A percentile compares a stretch with the other conserved stretches of the same genome.
Evolutionary conservation across 1,140 invertebrate species (phyloP).

Genomic region (Vanessa tameamea): DNA sequence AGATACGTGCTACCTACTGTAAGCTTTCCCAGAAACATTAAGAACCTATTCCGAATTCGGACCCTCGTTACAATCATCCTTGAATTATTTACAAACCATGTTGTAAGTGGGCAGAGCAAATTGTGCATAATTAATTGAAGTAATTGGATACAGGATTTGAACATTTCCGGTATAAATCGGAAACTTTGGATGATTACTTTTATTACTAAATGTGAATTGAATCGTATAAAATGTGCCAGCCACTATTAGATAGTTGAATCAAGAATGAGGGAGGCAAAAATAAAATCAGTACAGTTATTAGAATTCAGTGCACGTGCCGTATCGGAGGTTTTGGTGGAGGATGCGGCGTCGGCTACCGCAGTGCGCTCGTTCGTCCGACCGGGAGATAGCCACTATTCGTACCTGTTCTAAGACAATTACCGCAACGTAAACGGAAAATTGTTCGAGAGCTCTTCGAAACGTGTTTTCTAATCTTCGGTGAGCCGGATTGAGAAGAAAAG

Average conservation of each 20-base stretch:
- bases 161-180: constrained; percentile 21
- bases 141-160: constrained; percentile 21
- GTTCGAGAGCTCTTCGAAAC: constrained; percentile 67
- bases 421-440: constrained; percentile 75
- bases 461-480: constrained; percentile 69
- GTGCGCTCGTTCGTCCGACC: constrained; percentile 57
- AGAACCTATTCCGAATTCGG: constrained; percentile 49
- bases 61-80: constrained; percentile 62
- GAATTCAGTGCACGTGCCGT: constrained; percentile 72
- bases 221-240: constrained; percentile 27
- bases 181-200: constrained; percentile 10
- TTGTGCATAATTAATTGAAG: constrained; percentile 66
- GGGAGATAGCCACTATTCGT: constrained; percentile 54
- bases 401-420: constrained; percentile 75
- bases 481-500: constrained; percentile 52
- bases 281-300: constrained; percentile 77
- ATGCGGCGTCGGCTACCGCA: constrained; percentile 65
- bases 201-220: constrained; percentile 31
- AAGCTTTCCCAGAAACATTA: constrained; percentile 52
- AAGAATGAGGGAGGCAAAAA: constrained; percentile 70
- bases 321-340: constrained; percentile 65
- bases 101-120: constrained; percentile 62
- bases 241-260: constrained; percentile 75
- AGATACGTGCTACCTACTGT: constrained; percentile 53
- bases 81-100: constrained; percentile 68